Conservation (phyloP, 2,797 vertebrate species). For the Oryzias sinensis region DNA sequence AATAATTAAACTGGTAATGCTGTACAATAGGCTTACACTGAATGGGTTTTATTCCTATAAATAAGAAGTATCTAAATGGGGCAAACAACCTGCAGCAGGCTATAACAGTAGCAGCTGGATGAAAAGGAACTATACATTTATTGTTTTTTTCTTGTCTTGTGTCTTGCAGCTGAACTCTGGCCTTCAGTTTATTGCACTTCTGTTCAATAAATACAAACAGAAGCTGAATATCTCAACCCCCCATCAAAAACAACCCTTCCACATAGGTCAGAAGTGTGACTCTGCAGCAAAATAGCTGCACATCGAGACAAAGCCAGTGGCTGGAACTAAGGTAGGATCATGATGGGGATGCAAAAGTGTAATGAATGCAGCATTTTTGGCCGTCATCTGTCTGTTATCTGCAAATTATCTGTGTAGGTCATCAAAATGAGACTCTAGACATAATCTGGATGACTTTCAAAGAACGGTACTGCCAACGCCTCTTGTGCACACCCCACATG, state of each 20-base stretch:
- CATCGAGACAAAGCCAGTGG: neutral
- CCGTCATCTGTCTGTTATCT: neutral
- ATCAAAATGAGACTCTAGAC: too few relatives aligned
- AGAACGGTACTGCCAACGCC: too few relatives aligned
- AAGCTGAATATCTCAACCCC: slow-evolving; percentile 16
- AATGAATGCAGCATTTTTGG: slow-evolving; percentile 14
- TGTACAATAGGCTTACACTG: neutral
- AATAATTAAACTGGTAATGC: slow-evolving; percentile 25
- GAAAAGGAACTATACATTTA: slow-evolving; percentile 15
- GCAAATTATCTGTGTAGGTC: too few relatives aligned
- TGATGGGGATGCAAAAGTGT: slow-evolving; percentile 6
- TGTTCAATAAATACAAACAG: slow-evolving; percentile 26
- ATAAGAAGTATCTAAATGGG: slow-evolving; percentile 20
- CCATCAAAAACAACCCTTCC: slow-evolving; percentile 22
- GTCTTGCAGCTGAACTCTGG: slow-evolving; percentile 16
- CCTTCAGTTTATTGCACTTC: slow-evolving; percentile 31
- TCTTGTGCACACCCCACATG: too few relatives aligned
- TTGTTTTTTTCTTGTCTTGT: neutral
- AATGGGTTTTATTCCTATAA: too few relatives aligned
- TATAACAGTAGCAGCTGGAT: slow-evolving; percentile 24
- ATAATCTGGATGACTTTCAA: slow-evolving; percentile 5
- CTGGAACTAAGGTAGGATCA: slow-evolving; percentile 12
- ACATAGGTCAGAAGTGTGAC: slow-evolving; percentile 27
- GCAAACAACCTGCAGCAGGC: neutral
- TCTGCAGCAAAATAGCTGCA: slow-evolving; percentile 27